Evolutionary conservation across 2,888 invertebrate genomes (phyloP).

Genomic region (Lasioglossum zephyrum): DNA sequence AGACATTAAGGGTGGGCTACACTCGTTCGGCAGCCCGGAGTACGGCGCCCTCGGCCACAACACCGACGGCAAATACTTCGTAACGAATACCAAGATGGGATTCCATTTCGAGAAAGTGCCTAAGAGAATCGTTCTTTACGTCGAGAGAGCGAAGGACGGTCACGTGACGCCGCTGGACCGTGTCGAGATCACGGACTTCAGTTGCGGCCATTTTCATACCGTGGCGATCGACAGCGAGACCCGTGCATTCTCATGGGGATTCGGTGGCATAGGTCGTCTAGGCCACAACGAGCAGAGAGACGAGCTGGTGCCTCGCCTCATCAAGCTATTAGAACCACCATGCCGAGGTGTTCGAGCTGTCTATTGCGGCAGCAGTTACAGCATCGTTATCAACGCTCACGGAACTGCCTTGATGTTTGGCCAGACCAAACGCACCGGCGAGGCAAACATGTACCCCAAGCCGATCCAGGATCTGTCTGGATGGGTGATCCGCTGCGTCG

Average conservation of each 20-base stretch:
- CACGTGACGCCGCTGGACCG: constrained; percentile 93
- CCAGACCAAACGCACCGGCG: constrained; percentile 96
- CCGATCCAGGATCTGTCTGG: constrained; percentile 97
- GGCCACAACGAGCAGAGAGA: constrained; percentile 97
- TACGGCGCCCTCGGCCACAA: constrained; percentile 97
- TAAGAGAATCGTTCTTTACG: constrained; percentile 93
- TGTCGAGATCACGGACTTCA: constrained; percentile 94
- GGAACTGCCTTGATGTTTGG: constrained; percentile 89
- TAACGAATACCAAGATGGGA: constrained; percentile 94
- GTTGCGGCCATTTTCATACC: constrained; percentile 96
- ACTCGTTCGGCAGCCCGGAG: constrained; percentile 96
- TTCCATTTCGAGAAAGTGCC: constrained; percentile 94
- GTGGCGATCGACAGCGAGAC: constrained; percentile 95
- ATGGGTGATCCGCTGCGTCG: constrained; percentile 95
- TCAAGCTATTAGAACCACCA: constrained; percentile 95
- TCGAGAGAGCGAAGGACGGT: constrained; percentile 95
- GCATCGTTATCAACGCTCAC: constrained; percentile 91
- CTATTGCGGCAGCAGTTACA: constrained; percentile 94
- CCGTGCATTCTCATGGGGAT: constrained; percentile 97
- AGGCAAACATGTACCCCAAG: constrained; percentile 98
- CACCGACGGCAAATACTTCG: constrained; percentile 97
- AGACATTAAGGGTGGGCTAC: constrained; percentile 94
- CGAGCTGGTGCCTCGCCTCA: constrained; percentile 92
- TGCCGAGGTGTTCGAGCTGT: constrained; percentile 93
- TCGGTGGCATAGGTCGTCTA: constrained; percentile 96